Conservation (phyloP, 2,113 vertebrate genomes). For the Atlantisia rogersi region DNA sequence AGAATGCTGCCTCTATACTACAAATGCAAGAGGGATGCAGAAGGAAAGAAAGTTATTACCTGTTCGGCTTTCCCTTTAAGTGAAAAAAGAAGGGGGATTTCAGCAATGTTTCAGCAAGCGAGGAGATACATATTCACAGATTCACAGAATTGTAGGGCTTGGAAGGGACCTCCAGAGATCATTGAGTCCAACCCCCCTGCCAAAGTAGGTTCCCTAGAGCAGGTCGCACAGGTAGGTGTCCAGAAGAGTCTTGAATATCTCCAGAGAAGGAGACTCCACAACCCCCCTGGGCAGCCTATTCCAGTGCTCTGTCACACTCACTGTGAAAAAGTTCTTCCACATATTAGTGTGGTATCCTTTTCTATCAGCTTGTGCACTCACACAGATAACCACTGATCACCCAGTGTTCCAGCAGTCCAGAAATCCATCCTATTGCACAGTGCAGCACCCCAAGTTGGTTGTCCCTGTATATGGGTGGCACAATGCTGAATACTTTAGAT, state of each 20-base stretch:
- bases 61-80: background rate
- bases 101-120: background rate
- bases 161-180: too few relatives aligned
- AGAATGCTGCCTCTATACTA: background rate
- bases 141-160: too few relatives aligned
- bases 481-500: background rate
- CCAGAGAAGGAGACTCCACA: too few relatives aligned
- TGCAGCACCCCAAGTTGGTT: background rate
- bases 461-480: rapidly evolving
- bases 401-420: rapidly evolving
- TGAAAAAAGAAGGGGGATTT: background rate
- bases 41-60: background rate
- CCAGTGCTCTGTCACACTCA: too few relatives aligned
- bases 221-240: too few relatives aligned
- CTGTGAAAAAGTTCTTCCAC: too few relatives aligned
- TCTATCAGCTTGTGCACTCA: rapidly evolving
- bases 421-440: background rate
- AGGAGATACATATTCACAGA: background rate
- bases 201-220: too few relatives aligned
- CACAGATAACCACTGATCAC: rapidly evolving
- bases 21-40: rapidly evolving
- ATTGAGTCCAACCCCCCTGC: too few relatives aligned
- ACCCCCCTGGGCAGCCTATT: too few relatives aligned
- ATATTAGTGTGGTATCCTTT: background rate
- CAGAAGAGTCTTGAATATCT: too few relatives aligned